These are phyloP conservation scores for Typhlichthys eigenmanni DNA, from an alignment of 2,797 vertebrate species.

Conservation along the genomic window DNA sequence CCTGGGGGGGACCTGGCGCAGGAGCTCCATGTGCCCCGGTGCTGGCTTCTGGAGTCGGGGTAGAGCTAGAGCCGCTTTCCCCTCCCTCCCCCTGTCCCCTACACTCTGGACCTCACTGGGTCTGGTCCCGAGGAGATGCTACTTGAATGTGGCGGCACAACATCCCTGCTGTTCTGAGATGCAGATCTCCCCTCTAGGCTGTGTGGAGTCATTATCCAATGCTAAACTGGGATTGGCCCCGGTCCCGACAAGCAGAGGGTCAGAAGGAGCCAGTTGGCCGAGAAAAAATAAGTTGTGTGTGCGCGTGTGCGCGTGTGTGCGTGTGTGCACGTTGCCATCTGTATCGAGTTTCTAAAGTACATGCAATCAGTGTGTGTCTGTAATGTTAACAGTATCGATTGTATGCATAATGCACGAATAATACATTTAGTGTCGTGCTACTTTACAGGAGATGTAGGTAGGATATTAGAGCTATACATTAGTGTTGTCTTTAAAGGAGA, in stretches of 20 bases:
- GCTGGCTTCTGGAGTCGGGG: neutral
- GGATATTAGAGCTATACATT: too few relatives aligned
- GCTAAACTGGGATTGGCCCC: slow-evolving; percentile 61
- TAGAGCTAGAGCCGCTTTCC: slow-evolving; percentile 7
- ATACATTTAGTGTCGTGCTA: too few relatives aligned
- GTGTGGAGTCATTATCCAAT: slow-evolving; percentile 51
- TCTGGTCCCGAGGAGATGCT: slow-evolving; percentile 21
- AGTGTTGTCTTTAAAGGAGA: too few relatives aligned
- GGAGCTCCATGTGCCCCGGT: slow-evolving; percentile 4
- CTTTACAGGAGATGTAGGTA: too few relatives aligned
- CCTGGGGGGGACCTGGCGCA: slow-evolving; percentile 4
- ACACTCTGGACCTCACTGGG: slow-evolving; percentile 14
- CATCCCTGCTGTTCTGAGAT: slow-evolving; percentile 28
- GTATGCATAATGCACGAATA: too few relatives aligned
- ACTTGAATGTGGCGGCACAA: slow-evolving; percentile 16
- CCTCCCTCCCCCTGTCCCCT: neutral
- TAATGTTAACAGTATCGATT: neutral
- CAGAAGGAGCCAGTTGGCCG: slow-evolving; percentile 33
- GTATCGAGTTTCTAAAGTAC: too few relatives aligned
- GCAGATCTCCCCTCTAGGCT: slow-evolving; percentile 27
- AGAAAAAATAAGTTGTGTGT: neutral
- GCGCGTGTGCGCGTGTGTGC: neutral
- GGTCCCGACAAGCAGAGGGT: slow-evolving; percentile 39
- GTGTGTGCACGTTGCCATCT: slow-evolving; percentile 14
- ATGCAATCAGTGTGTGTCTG: neutral